phyloP scores from a whole-genome alignment of 2,113 vertebrate species.

The Ibidorhyncha struthersii region DNA sequence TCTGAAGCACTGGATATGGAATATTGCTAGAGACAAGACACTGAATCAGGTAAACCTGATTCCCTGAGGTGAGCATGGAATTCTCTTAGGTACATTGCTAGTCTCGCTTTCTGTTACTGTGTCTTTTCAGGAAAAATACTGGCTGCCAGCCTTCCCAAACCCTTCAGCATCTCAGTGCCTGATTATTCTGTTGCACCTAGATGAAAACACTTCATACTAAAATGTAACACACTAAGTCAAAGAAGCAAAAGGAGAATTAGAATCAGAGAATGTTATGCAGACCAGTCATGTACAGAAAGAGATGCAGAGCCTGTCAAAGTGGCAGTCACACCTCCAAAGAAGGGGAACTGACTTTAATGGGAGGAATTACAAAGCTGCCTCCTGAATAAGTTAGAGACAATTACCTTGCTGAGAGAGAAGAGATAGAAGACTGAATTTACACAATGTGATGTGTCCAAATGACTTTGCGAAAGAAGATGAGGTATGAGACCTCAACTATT shows the following conservation, averaged over 20 bases:
- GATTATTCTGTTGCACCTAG: not conserved
- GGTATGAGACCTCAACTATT: not conserved
- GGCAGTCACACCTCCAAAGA: not conserved
- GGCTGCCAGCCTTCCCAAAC: not conserved
- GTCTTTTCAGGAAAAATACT: not conserved
- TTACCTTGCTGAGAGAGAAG: not conserved
- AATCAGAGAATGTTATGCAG: not conserved
- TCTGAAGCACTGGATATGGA: not conserved
- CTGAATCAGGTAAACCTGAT: not conserved
- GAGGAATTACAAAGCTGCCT: not conserved
- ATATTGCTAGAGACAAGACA: not conserved
- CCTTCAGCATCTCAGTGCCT: not conserved
- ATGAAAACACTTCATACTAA: not conserved
- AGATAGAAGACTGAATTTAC: not conserved
- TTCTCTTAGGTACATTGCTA: not conserved
- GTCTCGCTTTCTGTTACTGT: not conserved
- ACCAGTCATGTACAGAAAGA: not conserved
- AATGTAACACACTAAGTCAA: not conserved
- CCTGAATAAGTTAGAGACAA: not conserved
- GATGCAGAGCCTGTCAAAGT: not conserved
- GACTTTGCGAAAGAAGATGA: not conserved
- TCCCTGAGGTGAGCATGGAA: not conserved
- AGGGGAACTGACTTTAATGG: not conserved
- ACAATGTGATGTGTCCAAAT: not conserved
- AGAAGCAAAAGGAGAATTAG: not conserved